Evolutionary conservation across 2,888 invertebrate species (phyloP).

Genomic region (Chalcis sispes): DNA sequence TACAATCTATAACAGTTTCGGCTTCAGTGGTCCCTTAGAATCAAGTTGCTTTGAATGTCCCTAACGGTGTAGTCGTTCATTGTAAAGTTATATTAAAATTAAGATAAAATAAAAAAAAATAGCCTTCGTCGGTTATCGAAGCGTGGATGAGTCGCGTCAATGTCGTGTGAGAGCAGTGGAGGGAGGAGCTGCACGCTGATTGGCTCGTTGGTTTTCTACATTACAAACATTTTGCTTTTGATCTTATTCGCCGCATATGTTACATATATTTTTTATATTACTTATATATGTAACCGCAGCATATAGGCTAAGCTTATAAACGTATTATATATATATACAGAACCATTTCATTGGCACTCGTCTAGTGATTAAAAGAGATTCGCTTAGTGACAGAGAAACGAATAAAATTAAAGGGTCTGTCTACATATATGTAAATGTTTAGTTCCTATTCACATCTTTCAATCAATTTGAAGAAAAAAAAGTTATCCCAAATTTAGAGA

Average conservation of each 20-base stretch:
- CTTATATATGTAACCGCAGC: constrained; percentile 67
- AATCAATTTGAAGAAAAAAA: too few species aligned
- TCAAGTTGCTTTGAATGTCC: too few species aligned
- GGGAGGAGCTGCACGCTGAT: constrained; percentile 74
- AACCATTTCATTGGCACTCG: constrained; percentile 70
- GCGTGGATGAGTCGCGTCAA: constrained; percentile 60
- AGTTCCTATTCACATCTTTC: too few species aligned
- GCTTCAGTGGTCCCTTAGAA: too few species aligned
- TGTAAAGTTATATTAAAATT: too few species aligned
- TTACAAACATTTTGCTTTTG: constrained; percentile 73
- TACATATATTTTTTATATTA: constrained; percentile 59
- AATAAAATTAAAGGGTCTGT: background rate
- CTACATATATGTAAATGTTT: constrained; percentile 30
- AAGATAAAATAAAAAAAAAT: constrained; percentile 4
- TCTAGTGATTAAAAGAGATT: constrained; percentile 71
- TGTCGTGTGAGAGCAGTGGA: constrained; percentile 67
- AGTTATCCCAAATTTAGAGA: too few species aligned
- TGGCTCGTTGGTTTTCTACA: constrained; percentile 73
- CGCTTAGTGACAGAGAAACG: background rate
- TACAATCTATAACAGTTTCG: too few species aligned
- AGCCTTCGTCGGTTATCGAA: constrained; percentile 66
- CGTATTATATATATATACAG: constrained; percentile 60
- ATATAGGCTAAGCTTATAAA: constrained; percentile 71
- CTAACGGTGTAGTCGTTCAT: too few species aligned
- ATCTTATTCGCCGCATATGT: constrained; percentile 65